These are phyloP conservation scores for Plumapathes pennacea DNA, from an alignment of 92 coral and sea anemone species.

Conservation along the genomic window DNA sequence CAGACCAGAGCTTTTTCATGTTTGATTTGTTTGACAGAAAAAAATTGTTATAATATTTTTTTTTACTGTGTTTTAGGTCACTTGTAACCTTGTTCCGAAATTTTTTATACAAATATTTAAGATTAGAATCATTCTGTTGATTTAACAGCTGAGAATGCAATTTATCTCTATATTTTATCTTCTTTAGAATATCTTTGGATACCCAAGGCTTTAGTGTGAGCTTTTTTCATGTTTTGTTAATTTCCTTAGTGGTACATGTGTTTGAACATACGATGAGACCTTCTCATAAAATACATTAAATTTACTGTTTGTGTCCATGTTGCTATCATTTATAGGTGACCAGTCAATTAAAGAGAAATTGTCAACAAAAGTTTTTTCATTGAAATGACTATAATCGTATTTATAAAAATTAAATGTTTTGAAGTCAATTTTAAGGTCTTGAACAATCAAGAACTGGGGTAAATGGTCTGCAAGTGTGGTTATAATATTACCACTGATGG, in stretches of 20 bases:
- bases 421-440: conserved; percentile 14
- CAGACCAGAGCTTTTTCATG: conserved; percentile 12
- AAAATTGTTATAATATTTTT: background rate
- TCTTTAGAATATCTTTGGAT: conserved; percentile 3
- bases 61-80: conserved; percentile 10
- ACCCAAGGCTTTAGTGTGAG: conserved; percentile 4
- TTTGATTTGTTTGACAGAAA: conserved; percentile 11
- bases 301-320: conserved; percentile 22
- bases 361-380: conserved; percentile 8
- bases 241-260: conserved; percentile 26
- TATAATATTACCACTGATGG: conserved; percentile 39
- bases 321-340: conserved; percentile 12
- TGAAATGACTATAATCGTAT: conserved; percentile 23
- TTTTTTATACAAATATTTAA: conserved; percentile 11
- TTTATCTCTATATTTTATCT: conserved; percentile 20
- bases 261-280: conserved; percentile 15
- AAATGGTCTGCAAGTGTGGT: conserved; percentile 31
- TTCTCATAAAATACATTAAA: conserved; percentile 29
- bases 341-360: conserved; percentile 14
- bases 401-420: conserved; percentile 11
- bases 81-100: conserved; percentile 9
- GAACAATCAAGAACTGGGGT: conserved; percentile 27
- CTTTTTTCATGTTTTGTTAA: conserved; percentile 6
- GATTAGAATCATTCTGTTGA: conserved; percentile 3
- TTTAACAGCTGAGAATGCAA: conserved; percentile 16